Evolutionary conservation across 2,113 vertebrate genomes (phyloP), one percentile per base, ranked within the genome.

Genomic region (Forbesichthys agassizii): DNA sequence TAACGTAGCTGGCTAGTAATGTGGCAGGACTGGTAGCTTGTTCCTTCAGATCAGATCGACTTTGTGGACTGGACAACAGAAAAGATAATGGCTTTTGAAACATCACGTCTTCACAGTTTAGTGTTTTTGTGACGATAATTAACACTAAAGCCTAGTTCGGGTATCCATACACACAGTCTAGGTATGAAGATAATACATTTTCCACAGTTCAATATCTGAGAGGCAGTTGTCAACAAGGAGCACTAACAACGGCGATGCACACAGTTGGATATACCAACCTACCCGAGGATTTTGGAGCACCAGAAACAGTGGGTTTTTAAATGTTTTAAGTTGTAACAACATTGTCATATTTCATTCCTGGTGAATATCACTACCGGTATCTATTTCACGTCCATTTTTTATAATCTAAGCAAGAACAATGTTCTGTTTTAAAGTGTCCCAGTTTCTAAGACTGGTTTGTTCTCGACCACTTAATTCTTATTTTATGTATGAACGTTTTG

Each of bases 11-110:
- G 13, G 71, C 68, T 80, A 82, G 73, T 64, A 49, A n/a, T 56
- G 9, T 33, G 51, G 14, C 20, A 75, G 56, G 0, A 48, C 73
- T 88, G 1, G 20, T 20, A 88, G 80, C 84, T 74, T 72, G 66
- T 79, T 75, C 63, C 18, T 11, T 1, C 6, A 36, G 55, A 20
- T 18, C 2, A 36, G 55, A 20, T 18, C 2, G 36, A 53, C 16
- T 42, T 27, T 54, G 27, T 27, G 27, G 27, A 27, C 7, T 65
- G 64, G 64, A 33, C 53, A 64, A 57, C 61, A 69, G 20, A 33
- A 57, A 66, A 33, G 61, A 58, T 7, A 42, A 5, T 42, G 36
- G 36, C 36, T 47, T 65, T 16, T 33, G 20, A 65, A 27, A 14
- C 7, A 74, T 48, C 10, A 14, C 11, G 14, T 56, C 14, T 54